Conservation (phyloP, 30 jellyfish, hydroid and myxozoan species). For the Rhopilema esculentum region DNA sequence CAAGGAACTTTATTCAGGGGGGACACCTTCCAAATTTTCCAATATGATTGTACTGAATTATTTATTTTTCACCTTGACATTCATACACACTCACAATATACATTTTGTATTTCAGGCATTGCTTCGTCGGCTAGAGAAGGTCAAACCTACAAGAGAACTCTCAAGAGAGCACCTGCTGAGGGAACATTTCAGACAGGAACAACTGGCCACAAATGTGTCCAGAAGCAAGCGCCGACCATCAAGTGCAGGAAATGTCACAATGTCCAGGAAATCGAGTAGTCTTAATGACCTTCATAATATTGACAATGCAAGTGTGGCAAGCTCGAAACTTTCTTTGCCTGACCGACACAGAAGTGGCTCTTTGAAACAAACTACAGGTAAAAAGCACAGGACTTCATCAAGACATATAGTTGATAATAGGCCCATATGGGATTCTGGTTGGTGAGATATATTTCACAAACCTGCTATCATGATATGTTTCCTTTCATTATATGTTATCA, state of each 20-base stretch:
- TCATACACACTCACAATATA: too few species aligned
- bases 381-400: background rate
- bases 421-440: conserved; percentile 84
- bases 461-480: background rate
- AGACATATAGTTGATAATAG: conserved; percentile 11
- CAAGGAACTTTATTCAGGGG: too few species aligned
- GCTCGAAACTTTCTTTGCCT: conserved; percentile 34
- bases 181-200: conserved; percentile 75
- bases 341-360: conserved; percentile 37
- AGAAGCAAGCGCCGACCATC: conserved; percentile 80
- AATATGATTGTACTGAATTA: too few species aligned
- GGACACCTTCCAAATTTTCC: too few species aligned
- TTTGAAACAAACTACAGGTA: conserved; percentile 25
- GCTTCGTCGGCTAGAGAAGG: conserved; percentile 72
- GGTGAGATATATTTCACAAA: conserved; percentile 22
- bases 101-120: conserved; percentile 54
- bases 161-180: conserved; percentile 69
- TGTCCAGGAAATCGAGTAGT: conserved; percentile 45
- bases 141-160: conserved; percentile 88
- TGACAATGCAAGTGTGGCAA: conserved; percentile 60
- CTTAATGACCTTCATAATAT: conserved; percentile 40
- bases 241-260: conserved; percentile 14
- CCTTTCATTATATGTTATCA: too few species aligned
- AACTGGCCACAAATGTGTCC: conserved; percentile 56
- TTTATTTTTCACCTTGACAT: too few species aligned